Conservation (phyloP, 2,113 vertebrate species). For the Atractosteus spatula region DNA sequence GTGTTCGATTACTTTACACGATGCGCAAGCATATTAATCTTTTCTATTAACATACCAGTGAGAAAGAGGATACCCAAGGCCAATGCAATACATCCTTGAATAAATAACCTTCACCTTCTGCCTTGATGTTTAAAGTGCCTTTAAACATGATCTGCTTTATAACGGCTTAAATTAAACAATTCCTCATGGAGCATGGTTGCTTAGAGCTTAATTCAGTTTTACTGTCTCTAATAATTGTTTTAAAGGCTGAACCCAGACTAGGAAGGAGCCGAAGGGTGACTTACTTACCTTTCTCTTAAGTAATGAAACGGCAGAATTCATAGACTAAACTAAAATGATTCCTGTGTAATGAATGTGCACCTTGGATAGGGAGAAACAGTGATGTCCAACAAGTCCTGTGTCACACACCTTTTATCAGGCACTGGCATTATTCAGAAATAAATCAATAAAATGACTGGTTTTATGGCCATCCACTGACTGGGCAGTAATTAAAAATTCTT, state of each 20-base stretch:
- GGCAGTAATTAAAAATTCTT: slow-evolving; percentile 12
- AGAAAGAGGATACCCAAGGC: slow-evolving; percentile 22
- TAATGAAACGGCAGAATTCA: slow-evolving; percentile 14
- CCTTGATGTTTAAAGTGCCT: slow-evolving; percentile 5
- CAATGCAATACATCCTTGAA: neutral
- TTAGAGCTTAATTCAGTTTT: slow-evolving; percentile 43
- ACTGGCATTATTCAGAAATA: neutral
- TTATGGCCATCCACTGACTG: slow-evolving; percentile 3
- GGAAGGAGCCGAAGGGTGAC: slow-evolving; percentile 14
- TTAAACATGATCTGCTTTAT: slow-evolving; percentile 19
- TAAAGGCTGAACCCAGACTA: slow-evolving; percentile 36
- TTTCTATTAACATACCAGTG: neutral
- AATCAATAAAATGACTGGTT: neutral
- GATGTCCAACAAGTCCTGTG: slow-evolving; percentile 5
- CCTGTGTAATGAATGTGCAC: neutral
- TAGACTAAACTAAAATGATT: slow-evolving; percentile 5
- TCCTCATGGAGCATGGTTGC: slow-evolving; percentile 32
- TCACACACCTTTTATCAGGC: neutral
- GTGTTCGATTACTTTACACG: too few relatives aligned
- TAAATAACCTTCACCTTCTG: slow-evolving; percentile 36
- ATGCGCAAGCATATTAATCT: too few relatives aligned
- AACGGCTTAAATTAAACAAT: slow-evolving; percentile 30
- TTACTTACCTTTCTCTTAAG: slow-evolving; percentile 1
- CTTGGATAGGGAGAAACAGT: neutral
- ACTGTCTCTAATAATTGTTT: slow-evolving; percentile 40